These are phyloP conservation scores for Pangasius macronema DNA, from an alignment of 2,797 vertebrate genomes.

Conservation along the genomic window DNA sequence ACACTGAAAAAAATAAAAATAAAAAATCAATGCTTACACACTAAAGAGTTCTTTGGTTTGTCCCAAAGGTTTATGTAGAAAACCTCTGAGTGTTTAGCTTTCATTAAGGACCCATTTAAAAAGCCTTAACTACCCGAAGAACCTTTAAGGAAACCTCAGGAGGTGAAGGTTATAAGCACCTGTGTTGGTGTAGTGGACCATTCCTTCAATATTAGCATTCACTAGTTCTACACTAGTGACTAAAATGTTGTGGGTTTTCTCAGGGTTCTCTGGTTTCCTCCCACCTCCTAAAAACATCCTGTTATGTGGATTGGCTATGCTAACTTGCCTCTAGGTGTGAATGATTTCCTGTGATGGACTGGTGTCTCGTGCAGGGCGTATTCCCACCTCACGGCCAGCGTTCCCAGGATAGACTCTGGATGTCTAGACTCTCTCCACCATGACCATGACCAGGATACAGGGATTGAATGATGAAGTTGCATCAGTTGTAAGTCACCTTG, in stretches of 20 bases:
- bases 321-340: neutral
- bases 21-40: neutral
- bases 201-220: neutral
- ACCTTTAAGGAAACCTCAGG: neutral
- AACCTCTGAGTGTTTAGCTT: neutral
- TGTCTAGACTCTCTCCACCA: too few species aligned
- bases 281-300: neutral
- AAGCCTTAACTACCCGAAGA: neutral
- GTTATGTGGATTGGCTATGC: neutral
- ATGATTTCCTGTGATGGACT: neutral
- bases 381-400: neutral
- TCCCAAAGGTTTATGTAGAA: neutral
- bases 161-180: neutral
- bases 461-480: neutral
- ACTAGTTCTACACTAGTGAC: neutral
- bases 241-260: neutral
- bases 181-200: neutral
- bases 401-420: neutral
- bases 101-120: neutral
- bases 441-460: neutral
- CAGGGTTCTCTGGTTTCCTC: neutral
- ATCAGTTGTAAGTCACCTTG: neutral
- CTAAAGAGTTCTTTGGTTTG: neutral
- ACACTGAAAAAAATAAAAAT: neutral
- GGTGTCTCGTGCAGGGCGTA: neutral